phyloP scores from a whole-genome alignment of 1,140 invertebrate species.

The Achroia grisella region DNA sequence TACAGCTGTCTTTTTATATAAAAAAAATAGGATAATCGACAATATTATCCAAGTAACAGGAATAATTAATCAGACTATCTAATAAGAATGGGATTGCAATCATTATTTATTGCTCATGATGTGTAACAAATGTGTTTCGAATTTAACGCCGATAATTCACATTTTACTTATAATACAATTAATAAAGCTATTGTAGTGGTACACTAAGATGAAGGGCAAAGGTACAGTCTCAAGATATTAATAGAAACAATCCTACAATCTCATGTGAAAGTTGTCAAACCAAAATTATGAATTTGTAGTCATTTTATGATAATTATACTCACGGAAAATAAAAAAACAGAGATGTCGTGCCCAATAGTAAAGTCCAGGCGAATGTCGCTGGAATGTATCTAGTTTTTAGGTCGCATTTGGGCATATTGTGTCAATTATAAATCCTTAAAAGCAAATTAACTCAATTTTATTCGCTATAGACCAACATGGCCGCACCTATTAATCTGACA shows the following conservation, averaged over 20 bases:
- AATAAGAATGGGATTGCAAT: too few species aligned
- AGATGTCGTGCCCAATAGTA: slow-evolving; percentile 91
- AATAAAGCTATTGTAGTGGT: too few species aligned
- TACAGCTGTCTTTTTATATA: too few species aligned
- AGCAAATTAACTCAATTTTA: slow-evolving; percentile 74
- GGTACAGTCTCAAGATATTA: slow-evolving; percentile 47
- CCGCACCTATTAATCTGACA: slow-evolving; percentile 75
- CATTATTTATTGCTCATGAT: too few species aligned
- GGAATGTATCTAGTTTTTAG: slow-evolving; percentile 95
- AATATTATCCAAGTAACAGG: too few species aligned
- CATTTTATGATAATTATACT: slow-evolving; percentile 76
- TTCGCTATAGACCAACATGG: slow-evolving; percentile 79
- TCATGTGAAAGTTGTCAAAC: slow-evolving; percentile 68
- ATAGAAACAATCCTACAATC: slow-evolving; percentile 59
- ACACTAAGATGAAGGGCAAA: slow-evolving; percentile 25
- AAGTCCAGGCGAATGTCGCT: slow-evolving; percentile 95
- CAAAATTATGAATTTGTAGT: slow-evolving; percentile 55
- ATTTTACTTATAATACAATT: too few species aligned
- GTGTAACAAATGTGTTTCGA: too few species aligned
- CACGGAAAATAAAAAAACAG: slow-evolving; percentile 98
- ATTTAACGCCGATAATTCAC: too few species aligned
- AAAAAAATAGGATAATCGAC: too few species aligned
- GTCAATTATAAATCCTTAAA: slow-evolving; percentile 71
- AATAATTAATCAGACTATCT: too few species aligned
- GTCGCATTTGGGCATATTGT: slow-evolving; percentile 94